Conservation (phyloP, 2,797 vertebrate species). For the Borostomias antarcticus region DNA sequence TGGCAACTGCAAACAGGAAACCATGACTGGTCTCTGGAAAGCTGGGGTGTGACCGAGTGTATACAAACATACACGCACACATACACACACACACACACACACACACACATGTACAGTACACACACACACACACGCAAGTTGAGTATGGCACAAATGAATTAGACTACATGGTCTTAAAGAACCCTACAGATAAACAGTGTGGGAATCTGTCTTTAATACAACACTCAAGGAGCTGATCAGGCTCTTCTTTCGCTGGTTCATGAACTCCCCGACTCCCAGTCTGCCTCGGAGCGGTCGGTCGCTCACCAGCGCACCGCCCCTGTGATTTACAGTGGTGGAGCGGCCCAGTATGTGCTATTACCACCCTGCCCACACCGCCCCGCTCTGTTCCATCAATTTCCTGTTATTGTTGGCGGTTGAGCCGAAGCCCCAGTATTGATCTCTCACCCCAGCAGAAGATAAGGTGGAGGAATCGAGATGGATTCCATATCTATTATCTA, state of each 20-base stretch:
- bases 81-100: not conserved
- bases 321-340: constrained; percentile 63
- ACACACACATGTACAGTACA: no score
- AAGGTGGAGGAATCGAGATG: constrained; percentile 86
- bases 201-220: no score
- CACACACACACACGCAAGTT: no score
- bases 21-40: constrained; percentile 58
- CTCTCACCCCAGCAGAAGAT: constrained; percentile 81
- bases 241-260: constrained; percentile 40
- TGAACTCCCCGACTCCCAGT: constrained; percentile 46
- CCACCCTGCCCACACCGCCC: constrained; percentile 64
- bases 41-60: no score
- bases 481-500: constrained; percentile 91
- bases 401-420: constrained; percentile 86
- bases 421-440: constrained; percentile 83
- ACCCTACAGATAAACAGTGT: no score
- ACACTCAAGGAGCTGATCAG: constrained; percentile 28
- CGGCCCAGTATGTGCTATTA: constrained; percentile 73
- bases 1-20: constrained; percentile 73
- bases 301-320: constrained; percentile 67
- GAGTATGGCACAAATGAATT: no score
- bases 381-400: constrained; percentile 81
- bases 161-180: no score
- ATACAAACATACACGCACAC: not conserved
- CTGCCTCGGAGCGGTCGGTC: constrained; percentile 53